Evolutionary conservation across 2,113 vertebrate genomes (phyloP).

Genomic region (Sakesphorus luctuosus): DNA sequence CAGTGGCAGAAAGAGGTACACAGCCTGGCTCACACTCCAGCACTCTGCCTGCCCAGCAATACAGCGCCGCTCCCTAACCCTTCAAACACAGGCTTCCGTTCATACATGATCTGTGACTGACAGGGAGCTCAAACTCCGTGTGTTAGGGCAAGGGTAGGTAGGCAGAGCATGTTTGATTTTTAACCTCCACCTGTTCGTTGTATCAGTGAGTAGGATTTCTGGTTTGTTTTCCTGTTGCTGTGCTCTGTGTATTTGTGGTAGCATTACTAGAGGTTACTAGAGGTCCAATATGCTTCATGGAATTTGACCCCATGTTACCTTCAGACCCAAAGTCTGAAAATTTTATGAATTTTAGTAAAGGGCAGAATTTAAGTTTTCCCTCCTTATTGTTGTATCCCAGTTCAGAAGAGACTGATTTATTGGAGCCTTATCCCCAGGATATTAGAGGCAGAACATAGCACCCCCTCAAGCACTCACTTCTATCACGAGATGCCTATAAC

Average conservation of each 20-base stretch:
- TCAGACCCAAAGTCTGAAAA: background rate
- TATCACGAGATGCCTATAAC: background rate
- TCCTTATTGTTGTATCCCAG: background rate
- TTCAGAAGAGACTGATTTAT: background rate
- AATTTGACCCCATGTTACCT: background rate
- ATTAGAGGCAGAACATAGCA: background rate
- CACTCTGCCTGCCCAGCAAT: background rate
- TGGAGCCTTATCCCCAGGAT: background rate
- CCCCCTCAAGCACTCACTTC: background rate
- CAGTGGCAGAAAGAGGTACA: background rate
- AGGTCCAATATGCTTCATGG: background rate
- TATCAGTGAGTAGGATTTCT: background rate
- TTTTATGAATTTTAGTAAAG: background rate
- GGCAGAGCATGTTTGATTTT: background rate
- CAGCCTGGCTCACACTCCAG: background rate
- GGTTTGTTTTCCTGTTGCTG: background rate
- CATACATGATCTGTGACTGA: background rate
- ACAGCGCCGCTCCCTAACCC: background rate
- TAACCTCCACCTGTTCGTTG: accelerated
- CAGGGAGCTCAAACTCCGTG: background rate
- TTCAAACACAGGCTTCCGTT: background rate
- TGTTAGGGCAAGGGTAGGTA: background rate
- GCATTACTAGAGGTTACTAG: background rate
- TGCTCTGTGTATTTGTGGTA: background rate
- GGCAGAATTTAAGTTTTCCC: background rate